Evolutionary conservation across 2,888 invertebrate species (phyloP).

Genomic region (Ornithoptera priamus): DNA sequence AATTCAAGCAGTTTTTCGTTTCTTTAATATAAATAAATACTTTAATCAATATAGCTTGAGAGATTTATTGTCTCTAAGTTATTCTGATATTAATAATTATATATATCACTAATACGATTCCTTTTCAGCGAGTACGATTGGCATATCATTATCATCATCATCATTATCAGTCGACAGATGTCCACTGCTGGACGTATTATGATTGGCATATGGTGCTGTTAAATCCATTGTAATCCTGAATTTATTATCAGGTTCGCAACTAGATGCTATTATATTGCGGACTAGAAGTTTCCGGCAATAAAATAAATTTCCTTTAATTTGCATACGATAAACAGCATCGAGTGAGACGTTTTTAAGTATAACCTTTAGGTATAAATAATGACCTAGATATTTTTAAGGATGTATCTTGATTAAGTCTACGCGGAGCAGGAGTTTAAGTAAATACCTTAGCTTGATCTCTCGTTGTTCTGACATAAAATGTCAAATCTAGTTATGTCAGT

Average conservation of each 20-base stretch:
- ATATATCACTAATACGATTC: neutral
- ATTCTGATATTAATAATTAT: neutral
- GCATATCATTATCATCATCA: slow-evolving; percentile 42
- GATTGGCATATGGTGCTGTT: slow-evolving; percentile 55
- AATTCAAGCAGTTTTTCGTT: neutral
- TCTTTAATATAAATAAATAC: neutral
- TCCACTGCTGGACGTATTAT: too few relatives aligned
- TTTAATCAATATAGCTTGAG: too few relatives aligned
- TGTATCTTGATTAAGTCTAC: neutral
- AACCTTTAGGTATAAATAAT: neutral
- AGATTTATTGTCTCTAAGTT: too few relatives aligned
- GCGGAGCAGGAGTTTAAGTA: neutral
- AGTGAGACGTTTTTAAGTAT: too few relatives aligned
- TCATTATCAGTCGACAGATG: too few relatives aligned
- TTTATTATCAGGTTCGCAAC: slow-evolving; percentile 68
- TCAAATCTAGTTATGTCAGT: too few relatives aligned
- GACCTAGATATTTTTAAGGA: neutral
- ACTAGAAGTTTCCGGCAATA: slow-evolving; percentile 33
- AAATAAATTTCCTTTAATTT: slow-evolving; percentile 38
- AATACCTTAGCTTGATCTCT: too few relatives aligned
- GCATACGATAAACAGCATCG: too few relatives aligned
- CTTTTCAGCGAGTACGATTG: slow-evolving; percentile 35
- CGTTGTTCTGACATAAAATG: too few relatives aligned
- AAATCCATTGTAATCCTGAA: slow-evolving; percentile 62
- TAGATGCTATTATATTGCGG: slow-evolving; percentile 52